These are phyloP conservation scores for Napeogenes sylphis DNA, from an alignment of 2,888 invertebrate species.

Conservation along the genomic window DNA sequence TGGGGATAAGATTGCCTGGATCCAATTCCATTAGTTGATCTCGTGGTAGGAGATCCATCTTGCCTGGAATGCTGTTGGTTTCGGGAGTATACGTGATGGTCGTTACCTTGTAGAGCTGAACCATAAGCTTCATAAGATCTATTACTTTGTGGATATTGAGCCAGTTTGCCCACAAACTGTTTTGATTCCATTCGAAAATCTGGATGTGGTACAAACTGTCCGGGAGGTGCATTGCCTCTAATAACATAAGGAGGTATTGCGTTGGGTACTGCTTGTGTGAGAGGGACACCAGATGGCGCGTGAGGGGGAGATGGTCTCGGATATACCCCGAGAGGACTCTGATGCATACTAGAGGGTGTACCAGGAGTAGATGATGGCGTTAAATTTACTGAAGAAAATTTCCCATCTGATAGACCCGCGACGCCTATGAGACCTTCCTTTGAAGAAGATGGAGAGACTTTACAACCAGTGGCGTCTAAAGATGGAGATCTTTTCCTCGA, in stretches of 20 bases:
- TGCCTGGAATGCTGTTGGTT: slow-evolving; percentile 57
- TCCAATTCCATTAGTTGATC: slow-evolving; percentile 62
- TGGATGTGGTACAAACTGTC: slow-evolving; percentile 71
- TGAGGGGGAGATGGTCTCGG: slow-evolving; percentile 84
- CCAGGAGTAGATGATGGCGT: slow-evolving; percentile 81
- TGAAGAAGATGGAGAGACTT: slow-evolving; percentile 75
- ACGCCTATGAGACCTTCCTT: slow-evolving; percentile 71
- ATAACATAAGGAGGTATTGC: slow-evolving; percentile 78
- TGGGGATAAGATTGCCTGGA: slow-evolving; percentile 64
- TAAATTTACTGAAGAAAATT: slow-evolving; percentile 79
- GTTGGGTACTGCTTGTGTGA: slow-evolving; percentile 78
- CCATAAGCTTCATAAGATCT: slow-evolving; percentile 62
- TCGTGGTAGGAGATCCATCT: slow-evolving; percentile 56
- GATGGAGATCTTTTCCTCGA: slow-evolving; percentile 78
- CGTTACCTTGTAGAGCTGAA: slow-evolving; percentile 54
- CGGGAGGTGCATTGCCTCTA: slow-evolving; percentile 71
- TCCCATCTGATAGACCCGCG: slow-evolving; percentile 73
- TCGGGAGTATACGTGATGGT: slow-evolving; percentile 71
- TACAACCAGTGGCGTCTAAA: slow-evolving; percentile 63
- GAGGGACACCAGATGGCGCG: slow-evolving; percentile 78
- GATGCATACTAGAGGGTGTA: slow-evolving; percentile 80
- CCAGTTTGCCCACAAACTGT: slow-evolving; percentile 68
- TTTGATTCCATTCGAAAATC: slow-evolving; percentile 75
- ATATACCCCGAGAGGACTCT: slow-evolving; percentile 81
- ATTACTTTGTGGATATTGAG: slow-evolving; percentile 67